These are phyloP conservation scores for Choreutis nemorana DNA, from an alignment of 2,888 invertebrate genomes.

Conservation along the genomic window DNA sequence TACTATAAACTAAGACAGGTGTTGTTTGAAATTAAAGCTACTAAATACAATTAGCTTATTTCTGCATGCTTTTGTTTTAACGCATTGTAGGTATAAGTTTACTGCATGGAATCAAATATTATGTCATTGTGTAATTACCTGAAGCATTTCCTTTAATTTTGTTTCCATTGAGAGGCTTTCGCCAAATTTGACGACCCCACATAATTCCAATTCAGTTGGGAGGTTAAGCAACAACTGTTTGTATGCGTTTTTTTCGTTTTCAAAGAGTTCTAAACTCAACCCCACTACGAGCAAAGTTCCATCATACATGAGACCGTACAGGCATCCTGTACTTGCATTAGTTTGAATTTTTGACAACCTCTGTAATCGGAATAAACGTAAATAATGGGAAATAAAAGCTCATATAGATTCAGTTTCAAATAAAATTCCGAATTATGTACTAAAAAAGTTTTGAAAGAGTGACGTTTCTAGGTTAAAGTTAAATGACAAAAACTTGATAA, in stretches of 20 bases:
- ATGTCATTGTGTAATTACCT: no score
- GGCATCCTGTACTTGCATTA: conserved; percentile 70
- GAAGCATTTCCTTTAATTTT: conserved; percentile 68
- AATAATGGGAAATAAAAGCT: conserved; percentile 1
- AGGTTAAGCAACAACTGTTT: conserved; percentile 69
- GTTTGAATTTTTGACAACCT: conserved; percentile 71
- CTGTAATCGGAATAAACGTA: conserved; percentile 40
- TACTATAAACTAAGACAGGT: no score
- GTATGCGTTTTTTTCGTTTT: conserved; percentile 59
- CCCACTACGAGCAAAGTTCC: conserved; percentile 74
- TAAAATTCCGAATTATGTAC: no score
- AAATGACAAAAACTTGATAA: neutral
- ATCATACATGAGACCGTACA: conserved; percentile 79
- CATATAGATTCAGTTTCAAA: no score
- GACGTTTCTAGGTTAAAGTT: conserved; percentile 35
- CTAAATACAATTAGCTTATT: no score
- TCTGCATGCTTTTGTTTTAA: no score
- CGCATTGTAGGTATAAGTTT: no score
- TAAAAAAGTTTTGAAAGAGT: conserved; percentile 16
- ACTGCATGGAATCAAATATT: no score
- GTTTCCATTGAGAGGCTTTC: conserved; percentile 67
- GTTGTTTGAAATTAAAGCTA: no score
- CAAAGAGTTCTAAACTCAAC: conserved; percentile 71
- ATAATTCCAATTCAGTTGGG: conserved; percentile 80
- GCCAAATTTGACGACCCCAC: conserved; percentile 75